Evolutionary conservation across 2,888 invertebrate genomes (phyloP), one percentile per base, ranked within the genome.

Genomic region (Rutpela maculata): DNA sequence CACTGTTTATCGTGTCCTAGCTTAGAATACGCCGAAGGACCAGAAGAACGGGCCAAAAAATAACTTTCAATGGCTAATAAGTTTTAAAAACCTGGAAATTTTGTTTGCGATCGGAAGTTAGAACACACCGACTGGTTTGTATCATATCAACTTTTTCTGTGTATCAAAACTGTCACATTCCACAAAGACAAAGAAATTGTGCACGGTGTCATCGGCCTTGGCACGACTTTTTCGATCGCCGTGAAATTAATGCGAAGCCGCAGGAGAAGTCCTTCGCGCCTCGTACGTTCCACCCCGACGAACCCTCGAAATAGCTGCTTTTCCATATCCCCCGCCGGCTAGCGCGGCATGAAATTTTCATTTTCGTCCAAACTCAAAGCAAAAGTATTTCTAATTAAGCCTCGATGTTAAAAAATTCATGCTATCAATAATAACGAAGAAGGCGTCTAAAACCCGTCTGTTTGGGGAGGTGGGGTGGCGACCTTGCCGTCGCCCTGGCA

Each of bases 401-500:
- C 38, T 43, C 65, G 26, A 26, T 26, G 66, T 59, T 78, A 81
- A 82, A 82, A 82, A 81, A 81, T 81, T 76, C 82, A 80, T 82
- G 81, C 81, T 85, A 86, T 86, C 85, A 85, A 85, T 85, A 85
- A 85, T 86, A 85, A 86, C 83, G 85, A 84, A 85, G 85, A 84
- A 85, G 84, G 84, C 84, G 81, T 83, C 81, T 80, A 83, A 83
- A 83, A 84, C 84, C 79, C 82, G 83, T 81, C 84, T 80, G 84
- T 72, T 78, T 76, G 65, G 80, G 80, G n/a, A 78, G 78, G 71
- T 77, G 81, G 79, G 78, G 75, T 76, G 86, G 88, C 88, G 89
- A 90, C 90, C 90, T 89, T 90, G 89, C 86, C 85, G 89, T 89
- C 84, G 86, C 87, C 86, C 87, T 85, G 87, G 86, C 83, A 86